phyloP scores from a whole-genome alignment of 2,888 invertebrate genomes.

The Microplitis deprimator region DNA sequence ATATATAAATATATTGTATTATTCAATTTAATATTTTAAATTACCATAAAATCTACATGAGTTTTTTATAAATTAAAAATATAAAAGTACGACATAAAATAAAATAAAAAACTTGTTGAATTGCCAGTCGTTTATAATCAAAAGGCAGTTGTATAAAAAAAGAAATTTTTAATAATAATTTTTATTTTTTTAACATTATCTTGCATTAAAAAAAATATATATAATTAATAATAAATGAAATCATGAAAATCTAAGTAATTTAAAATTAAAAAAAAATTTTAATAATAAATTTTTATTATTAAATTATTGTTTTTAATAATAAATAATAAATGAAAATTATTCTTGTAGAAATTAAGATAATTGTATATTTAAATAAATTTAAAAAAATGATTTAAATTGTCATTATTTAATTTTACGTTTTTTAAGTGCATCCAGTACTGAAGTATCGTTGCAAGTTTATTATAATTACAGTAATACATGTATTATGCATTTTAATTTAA shows the following conservation, averaged over 20 bases:
- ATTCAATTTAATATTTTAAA: conserved; percentile 10
- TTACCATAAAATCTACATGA: conserved; percentile 4
- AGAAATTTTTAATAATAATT: background rate
- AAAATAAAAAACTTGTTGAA: too few relatives aligned
- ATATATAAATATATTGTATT: background rate
- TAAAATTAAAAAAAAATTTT: background rate
- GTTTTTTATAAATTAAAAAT: too few relatives aligned
- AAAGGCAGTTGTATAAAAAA: background rate
- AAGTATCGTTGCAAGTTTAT: background rate
- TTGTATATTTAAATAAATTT: conserved; percentile 14
- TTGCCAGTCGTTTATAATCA: background rate
- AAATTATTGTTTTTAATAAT: background rate
- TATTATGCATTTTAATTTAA: background rate
- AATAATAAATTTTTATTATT: conserved; percentile 7
- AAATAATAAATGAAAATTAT: conserved; percentile 12
- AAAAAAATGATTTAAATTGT: background rate
- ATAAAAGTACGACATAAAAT: too few relatives aligned
- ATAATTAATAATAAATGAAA: background rate
- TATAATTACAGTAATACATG: background rate
- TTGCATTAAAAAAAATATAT: background rate
- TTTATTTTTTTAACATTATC: background rate
- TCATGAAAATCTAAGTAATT: conserved; percentile 19
- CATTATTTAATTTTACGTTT: too few relatives aligned
- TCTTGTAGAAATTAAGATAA: conserved; percentile 12
- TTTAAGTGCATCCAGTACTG: too few relatives aligned